These are phyloP conservation scores for Cotesia typhae DNA, from an alignment of 1,140 invertebrate species.

Conservation along the genomic window DNA sequence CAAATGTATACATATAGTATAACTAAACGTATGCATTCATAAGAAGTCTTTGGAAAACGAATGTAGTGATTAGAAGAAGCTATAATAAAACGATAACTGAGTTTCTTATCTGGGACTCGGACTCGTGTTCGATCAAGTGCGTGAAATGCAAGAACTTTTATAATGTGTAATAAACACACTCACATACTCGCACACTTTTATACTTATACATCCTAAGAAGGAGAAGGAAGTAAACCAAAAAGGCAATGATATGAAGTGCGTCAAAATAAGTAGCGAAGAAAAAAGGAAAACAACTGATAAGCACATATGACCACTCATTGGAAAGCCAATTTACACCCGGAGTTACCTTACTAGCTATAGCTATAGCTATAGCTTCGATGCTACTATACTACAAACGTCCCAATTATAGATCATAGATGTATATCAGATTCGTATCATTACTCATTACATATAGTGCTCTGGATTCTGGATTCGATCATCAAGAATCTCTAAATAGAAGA, in stretches of 20 bases:
- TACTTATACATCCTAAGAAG: no score
- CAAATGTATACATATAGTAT: not conserved
- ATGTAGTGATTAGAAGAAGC: no score
- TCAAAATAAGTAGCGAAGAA: not conserved
- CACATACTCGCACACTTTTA: no score
- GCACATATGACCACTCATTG: constrained; percentile 58
- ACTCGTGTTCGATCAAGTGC: not conserved
- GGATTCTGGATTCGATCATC: not conserved
- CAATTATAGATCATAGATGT: constrained; percentile 24
- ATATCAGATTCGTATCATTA: constrained; percentile 8
- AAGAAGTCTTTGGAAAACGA: no score
- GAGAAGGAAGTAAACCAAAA: not conserved
- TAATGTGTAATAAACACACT: no score
- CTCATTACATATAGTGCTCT: constrained; percentile 11
- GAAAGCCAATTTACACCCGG: constrained; percentile 58
- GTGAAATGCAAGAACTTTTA: not conserved
- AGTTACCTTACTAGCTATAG: constrained; percentile 42
- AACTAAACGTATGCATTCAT: not conserved
- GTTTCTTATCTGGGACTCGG: not conserved
- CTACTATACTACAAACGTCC: constrained; percentile 32
- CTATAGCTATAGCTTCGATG: constrained; percentile 28
- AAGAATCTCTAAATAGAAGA: no score
- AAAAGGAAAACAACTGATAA: constrained; percentile 35
- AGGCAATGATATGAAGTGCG: not conserved
- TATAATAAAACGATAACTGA: no score